Evolutionary conservation across 2,113 vertebrate species (phyloP).

Genomic region (Ranitomeya variabilis): DNA sequence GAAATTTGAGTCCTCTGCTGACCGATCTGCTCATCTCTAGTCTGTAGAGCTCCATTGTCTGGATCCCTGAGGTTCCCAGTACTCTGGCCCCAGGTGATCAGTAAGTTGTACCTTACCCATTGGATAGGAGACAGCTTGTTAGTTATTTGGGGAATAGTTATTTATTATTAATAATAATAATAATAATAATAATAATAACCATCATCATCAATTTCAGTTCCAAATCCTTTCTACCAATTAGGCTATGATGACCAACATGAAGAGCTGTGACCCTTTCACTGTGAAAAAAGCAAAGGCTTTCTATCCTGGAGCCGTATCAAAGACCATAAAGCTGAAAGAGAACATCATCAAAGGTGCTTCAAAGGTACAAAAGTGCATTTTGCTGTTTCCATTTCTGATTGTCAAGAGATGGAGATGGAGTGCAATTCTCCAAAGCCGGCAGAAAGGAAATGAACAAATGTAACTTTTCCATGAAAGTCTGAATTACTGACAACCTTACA

Average conservation of each 20-base stretch:
- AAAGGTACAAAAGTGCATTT: constrained; percentile 54
- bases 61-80: too few species aligned
- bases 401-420: constrained; percentile 57
- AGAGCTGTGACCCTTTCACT: constrained; percentile 15
- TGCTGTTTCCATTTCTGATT: constrained; percentile 36
- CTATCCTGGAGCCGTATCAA: neutral
- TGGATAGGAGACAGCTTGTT: too few species aligned
- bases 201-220: neutral
- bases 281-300: constrained; percentile 39
- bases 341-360: constrained; percentile 39
- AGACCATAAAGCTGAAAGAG: constrained; percentile 49
- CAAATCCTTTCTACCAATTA: neutral
- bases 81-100: too few species aligned
- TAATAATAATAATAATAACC: neutral
- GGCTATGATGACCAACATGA: neutral
- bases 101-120: too few species aligned
- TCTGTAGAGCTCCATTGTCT: too few species aligned
- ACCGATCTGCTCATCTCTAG: too few species aligned
- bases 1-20: too few species aligned
- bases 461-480: constrained; percentile 65
- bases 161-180: neutral
- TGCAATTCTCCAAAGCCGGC: constrained; percentile 54
- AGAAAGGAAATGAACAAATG: constrained; percentile 60
- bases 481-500: constrained; percentile 72
- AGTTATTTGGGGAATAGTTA: too few species aligned